A percentile compares a stretch with the other conserved stretches of the same genome.
phyloP scores from a whole-genome alignment of 1,140 invertebrate genomes.

The Drosophila melanica region DNA sequence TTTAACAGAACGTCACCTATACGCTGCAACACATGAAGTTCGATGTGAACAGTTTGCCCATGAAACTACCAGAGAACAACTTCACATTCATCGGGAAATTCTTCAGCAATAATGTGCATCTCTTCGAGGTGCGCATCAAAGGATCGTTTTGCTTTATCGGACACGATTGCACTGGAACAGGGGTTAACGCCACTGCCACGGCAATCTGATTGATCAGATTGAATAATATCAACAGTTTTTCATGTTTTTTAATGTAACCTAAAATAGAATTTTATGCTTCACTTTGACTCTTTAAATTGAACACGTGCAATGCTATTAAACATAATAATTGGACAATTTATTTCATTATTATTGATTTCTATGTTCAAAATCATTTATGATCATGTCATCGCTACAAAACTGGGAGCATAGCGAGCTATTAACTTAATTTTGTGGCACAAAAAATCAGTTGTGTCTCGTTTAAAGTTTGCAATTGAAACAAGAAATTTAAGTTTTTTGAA shows the following conservation, averaged over 20 bases:
- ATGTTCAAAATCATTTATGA: not conserved
- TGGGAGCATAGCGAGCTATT: too few relatives aligned
- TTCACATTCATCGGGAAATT: not conserved
- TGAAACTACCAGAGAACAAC: not conserved
- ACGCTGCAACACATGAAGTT: not conserved
- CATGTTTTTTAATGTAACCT: too few relatives aligned
- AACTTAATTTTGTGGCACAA: too few relatives aligned
- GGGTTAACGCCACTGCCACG: not conserved
- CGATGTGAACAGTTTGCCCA: not conserved
- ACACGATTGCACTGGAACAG: not conserved
- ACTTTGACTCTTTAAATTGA: not conserved
- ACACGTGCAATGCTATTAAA: not conserved
- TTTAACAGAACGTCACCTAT: slow-evolving; percentile 1
- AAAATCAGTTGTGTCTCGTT: too few relatives aligned
- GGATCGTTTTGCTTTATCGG: not conserved
- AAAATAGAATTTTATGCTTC: not conserved
- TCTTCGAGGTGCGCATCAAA: not conserved
- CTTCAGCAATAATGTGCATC: not conserved
- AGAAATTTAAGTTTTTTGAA: not conserved
- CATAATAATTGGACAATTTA: not conserved
- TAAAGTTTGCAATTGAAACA: not conserved
- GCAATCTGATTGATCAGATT: not conserved
- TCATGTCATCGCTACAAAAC: not conserved
- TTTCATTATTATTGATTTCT: not conserved
- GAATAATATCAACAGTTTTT: too few relatives aligned